Evolutionary conservation across 2,888 invertebrate species (phyloP).

Genomic region (Oasisia sp.): DNA sequence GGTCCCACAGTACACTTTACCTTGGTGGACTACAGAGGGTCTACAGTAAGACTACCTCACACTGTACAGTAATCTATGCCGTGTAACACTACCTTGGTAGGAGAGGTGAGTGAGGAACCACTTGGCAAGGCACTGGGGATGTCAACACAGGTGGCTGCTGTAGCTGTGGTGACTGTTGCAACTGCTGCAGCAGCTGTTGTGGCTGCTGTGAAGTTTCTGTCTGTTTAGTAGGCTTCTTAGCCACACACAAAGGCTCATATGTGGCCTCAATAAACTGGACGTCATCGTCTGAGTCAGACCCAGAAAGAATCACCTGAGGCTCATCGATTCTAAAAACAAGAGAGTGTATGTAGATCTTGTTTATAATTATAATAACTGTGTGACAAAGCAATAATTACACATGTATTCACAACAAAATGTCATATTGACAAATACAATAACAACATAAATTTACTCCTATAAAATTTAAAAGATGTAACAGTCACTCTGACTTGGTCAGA

Average conservation of each 20-base stretch:
- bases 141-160: constrained; percentile 29
- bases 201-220: constrained; percentile 36
- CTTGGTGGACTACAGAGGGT: too few relatives aligned
- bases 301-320: neutral
- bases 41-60: too few relatives aligned
- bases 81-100: constrained; percentile 17
- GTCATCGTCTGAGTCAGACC: constrained; percentile 52
- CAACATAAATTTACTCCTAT: too few relatives aligned
- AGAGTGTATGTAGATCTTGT: neutral
- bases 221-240: constrained; percentile 4
- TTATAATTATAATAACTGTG: neutral
- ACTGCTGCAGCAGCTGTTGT: constrained; percentile 38
- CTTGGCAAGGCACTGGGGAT: constrained; percentile 42
- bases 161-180: constrained; percentile 37
- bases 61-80: too few relatives aligned
- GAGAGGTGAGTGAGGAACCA: constrained; percentile 29
- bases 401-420: too few relatives aligned
- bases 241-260: constrained; percentile 25
- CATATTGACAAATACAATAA: too few relatives aligned
- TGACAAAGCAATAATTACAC: too few relatives aligned
- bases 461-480: too few relatives aligned
- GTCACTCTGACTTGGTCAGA: too few relatives aligned
- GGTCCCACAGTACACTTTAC: too few relatives aligned
- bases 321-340: neutral
- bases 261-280: constrained; percentile 53